Conservation (phyloP, 2,797 vertebrate genomes). For the Mallotus villosus region DNA sequence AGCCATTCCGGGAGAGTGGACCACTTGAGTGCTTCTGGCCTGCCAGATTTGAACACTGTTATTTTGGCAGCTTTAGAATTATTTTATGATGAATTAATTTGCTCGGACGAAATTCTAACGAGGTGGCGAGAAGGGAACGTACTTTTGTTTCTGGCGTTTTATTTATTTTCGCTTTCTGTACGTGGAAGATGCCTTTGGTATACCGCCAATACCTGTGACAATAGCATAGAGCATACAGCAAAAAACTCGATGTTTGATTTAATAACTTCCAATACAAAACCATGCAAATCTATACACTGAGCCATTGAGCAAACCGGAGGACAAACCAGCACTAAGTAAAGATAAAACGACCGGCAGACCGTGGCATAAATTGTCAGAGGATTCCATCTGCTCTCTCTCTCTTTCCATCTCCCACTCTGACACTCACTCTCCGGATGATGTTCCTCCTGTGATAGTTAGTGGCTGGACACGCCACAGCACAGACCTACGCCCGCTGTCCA, state of each 20-base stretch:
- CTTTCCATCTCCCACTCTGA: no score
- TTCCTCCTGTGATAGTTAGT: conserved; percentile 53
- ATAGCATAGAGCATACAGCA: no score
- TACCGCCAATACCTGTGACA: no score
- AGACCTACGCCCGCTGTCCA: conserved; percentile 28
- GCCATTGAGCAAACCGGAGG: conserved; percentile 21
- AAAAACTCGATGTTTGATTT: no score
- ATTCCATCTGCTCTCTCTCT: conserved; percentile 53
- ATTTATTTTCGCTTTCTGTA: conserved; percentile 20
- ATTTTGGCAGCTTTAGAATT: conserved; percentile 74
- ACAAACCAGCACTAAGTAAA: conserved; percentile 45
- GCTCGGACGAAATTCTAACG: no score
- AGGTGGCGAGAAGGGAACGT: conserved; percentile 41
- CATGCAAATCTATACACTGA: conserved; percentile 6
- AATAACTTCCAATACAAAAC: no score
- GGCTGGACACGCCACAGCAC: conserved; percentile 40
- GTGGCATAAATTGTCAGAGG: conserved; percentile 30
- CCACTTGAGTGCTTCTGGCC: conserved; percentile 59
- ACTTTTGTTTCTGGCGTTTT: conserved; percentile 38
- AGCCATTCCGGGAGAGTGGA: conserved; percentile 53
- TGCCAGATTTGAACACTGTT: conserved; percentile 60
- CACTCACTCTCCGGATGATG: conserved; percentile 18
- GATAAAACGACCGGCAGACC: conserved; percentile 45
- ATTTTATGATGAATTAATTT: conserved; percentile 30
- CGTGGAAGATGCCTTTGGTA: conserved; percentile 14